A percentile compares a stretch with the other conserved stretches of the same genome.
Conservation (phyloP, 2,113 vertebrate species). For the Amia ocellicauda region DNA sequence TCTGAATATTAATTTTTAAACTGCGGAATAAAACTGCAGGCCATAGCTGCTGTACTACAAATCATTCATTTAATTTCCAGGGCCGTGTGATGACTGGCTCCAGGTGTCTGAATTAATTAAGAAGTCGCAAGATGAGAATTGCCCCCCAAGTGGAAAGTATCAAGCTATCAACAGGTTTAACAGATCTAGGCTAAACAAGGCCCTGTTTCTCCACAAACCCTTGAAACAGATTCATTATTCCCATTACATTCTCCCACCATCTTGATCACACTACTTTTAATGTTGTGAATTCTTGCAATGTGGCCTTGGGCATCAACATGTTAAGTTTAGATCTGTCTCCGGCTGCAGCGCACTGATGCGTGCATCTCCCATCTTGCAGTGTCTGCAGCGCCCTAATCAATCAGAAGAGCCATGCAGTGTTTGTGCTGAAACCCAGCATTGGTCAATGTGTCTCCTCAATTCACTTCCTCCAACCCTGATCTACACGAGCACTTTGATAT, state of each 20-base stretch:
- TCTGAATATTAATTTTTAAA: slow-evolving; percentile 24
- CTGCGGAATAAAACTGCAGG: slow-evolving; percentile 20
- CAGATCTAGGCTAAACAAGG: slow-evolving; percentile 26
- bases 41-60: slow-evolving; percentile 23
- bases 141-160: slow-evolving; percentile 27
- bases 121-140: slow-evolving; percentile 33
- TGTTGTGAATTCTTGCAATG: slow-evolving; percentile 40
- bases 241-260: slow-evolving; percentile 35
- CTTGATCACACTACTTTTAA: slow-evolving; percentile 50
- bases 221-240: slow-evolving; percentile 57
- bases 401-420: neutral
- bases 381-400: neutral
- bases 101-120: slow-evolving; percentile 32
- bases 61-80: slow-evolving; percentile 39
- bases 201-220: slow-evolving; percentile 15
- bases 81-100: slow-evolving; percentile 30
- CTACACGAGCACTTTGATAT: too few species aligned
- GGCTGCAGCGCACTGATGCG: slow-evolving; percentile 44
- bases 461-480: too few species aligned
- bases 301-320: slow-evolving; percentile 41
- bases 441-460: too few species aligned
- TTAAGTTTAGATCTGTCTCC: slow-evolving; percentile 54
- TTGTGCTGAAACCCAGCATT: neutral
- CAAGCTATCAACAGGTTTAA: slow-evolving; percentile 35
- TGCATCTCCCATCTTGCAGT: slow-evolving; percentile 40